These are phyloP conservation scores for Thymelicus acteon DNA, from an alignment of 2,888 invertebrate genomes.

Conservation along the genomic window DNA sequence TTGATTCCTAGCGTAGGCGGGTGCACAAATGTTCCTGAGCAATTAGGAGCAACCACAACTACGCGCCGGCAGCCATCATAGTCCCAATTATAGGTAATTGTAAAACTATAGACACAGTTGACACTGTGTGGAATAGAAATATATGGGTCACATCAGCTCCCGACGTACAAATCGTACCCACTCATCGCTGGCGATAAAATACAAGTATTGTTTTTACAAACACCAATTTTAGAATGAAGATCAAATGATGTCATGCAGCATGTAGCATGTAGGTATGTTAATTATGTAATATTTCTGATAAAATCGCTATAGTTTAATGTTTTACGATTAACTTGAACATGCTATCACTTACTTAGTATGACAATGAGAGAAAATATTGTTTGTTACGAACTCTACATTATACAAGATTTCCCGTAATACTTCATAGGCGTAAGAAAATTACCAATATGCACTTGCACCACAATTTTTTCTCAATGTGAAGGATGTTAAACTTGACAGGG, in stretches of 20 bases:
- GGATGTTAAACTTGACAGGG: not conserved
- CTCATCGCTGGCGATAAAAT: conserved; percentile 7
- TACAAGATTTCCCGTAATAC: not conserved
- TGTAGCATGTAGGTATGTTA: not conserved
- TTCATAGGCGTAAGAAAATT: not conserved
- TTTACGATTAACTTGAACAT: too few species aligned
- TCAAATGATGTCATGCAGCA: conserved; percentile 17
- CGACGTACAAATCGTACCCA: not conserved
- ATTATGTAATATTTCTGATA: too few species aligned
- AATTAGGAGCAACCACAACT: conserved; percentile 20
- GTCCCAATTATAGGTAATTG: conserved; percentile 31
- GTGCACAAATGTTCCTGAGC: conserved; percentile 16
- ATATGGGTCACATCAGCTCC: conserved; percentile 16
- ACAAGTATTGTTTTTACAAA: conserved; percentile 7
- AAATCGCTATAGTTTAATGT: too few species aligned
- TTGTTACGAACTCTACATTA: not conserved
- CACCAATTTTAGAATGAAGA: conserved; percentile 21
- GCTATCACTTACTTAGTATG: too few species aligned
- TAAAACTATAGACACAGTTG: conserved; percentile 33
- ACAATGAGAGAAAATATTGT: too few species aligned
- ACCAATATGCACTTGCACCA: not conserved
- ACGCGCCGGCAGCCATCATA: conserved; percentile 9
- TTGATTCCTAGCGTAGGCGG: conserved; percentile 40
- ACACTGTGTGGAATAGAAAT: conserved; percentile 16
- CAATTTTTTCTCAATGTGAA: too few species aligned